Evolutionary conservation across 1,140 invertebrate genomes (phyloP).

Genomic region (Cydia fagiglandana): DNA sequence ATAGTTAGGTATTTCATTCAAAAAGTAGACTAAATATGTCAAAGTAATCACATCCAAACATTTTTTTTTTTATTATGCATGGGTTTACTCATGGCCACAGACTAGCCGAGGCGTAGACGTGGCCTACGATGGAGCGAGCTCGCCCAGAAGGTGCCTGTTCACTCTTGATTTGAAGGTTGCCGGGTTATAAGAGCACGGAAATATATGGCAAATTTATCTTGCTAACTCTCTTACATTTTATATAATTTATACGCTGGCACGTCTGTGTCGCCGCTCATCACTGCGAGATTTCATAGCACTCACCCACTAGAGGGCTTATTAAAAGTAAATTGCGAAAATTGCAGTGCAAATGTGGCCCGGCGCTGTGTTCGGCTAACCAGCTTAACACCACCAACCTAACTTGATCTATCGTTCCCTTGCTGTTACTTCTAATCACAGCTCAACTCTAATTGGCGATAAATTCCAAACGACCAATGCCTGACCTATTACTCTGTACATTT

Average conservation of each 20-base stretch:
- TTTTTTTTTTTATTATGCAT: too few species aligned
- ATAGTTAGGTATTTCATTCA: too few species aligned
- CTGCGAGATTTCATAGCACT: slow-evolving; percentile 66
- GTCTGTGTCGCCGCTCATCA: slow-evolving; percentile 45
- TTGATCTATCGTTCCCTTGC: slow-evolving; percentile 42
- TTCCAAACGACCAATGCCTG: slow-evolving; percentile 33
- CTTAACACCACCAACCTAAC: slow-evolving; percentile 53
- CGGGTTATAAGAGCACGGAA: too few species aligned
- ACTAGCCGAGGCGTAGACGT: too few species aligned
- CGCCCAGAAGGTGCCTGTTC: too few species aligned
- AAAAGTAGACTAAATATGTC: too few species aligned
- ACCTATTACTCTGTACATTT: slow-evolving; percentile 29
- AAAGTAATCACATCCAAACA: background rate
- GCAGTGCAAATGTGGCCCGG: slow-evolving; percentile 71
- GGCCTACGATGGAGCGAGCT: too few species aligned
- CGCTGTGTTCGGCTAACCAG: slow-evolving; percentile 60
- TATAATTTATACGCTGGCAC: slow-evolving; percentile 32
- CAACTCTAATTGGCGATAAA: slow-evolving; percentile 39
- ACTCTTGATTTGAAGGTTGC: too few species aligned
- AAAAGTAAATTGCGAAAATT: slow-evolving; percentile 78
- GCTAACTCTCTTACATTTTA: slow-evolving; percentile 31
- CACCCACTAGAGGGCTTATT: slow-evolving; percentile 68
- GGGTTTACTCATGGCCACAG: too few species aligned
- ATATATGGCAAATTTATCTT: slow-evolving; percentile 20
- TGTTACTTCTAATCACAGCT: slow-evolving; percentile 34